phyloP scores from a whole-genome alignment of 2,888 invertebrate genomes.

The Ormyrus thymus region DNA sequence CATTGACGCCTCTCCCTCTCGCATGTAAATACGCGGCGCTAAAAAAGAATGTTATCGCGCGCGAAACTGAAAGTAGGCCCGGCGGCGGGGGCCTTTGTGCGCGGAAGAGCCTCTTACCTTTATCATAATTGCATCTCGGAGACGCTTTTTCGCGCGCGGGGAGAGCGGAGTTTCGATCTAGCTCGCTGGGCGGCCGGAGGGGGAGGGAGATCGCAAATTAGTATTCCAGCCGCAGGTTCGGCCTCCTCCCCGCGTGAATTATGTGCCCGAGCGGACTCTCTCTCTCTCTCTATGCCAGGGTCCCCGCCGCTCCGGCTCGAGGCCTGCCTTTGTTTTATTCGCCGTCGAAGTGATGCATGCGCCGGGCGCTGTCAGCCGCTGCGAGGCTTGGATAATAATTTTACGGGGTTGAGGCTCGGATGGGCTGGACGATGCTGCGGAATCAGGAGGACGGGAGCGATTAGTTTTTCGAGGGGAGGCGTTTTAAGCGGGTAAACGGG shows the following conservation, averaged over 20 bases:
- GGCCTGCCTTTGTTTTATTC: slow-evolving; percentile 4
- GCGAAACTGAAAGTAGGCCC: neutral
- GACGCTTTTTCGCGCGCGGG: slow-evolving; percentile 10
- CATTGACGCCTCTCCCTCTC: slow-evolving; percentile 6
- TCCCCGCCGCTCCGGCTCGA: neutral
- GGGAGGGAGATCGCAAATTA: slow-evolving; percentile 56
- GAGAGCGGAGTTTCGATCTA: neutral
- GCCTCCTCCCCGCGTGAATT: slow-evolving; percentile 42
- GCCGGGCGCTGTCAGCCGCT: too few relatives aligned
- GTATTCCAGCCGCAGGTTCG: slow-evolving; percentile 48
- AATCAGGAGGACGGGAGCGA: too few relatives aligned
- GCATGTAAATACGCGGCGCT: neutral
- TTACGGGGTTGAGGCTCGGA: too few relatives aligned
- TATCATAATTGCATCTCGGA: slow-evolving; percentile 72
- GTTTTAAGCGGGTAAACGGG: too few relatives aligned
- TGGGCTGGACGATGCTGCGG: too few relatives aligned
- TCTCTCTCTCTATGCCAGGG: too few relatives aligned
- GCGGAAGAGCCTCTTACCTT: slow-evolving; percentile 67
- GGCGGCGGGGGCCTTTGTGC: slow-evolving; percentile 55
- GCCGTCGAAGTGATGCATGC: neutral
- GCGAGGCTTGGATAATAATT: too few relatives aligned
- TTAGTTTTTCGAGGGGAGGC: too few relatives aligned
- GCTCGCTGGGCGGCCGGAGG: neutral
- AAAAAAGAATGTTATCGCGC: neutral
- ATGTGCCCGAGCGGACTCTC: neutral